phyloP scores from a whole-genome alignment of 2,797 vertebrate species.

The Oryzias dopingdopingensis region DNA sequence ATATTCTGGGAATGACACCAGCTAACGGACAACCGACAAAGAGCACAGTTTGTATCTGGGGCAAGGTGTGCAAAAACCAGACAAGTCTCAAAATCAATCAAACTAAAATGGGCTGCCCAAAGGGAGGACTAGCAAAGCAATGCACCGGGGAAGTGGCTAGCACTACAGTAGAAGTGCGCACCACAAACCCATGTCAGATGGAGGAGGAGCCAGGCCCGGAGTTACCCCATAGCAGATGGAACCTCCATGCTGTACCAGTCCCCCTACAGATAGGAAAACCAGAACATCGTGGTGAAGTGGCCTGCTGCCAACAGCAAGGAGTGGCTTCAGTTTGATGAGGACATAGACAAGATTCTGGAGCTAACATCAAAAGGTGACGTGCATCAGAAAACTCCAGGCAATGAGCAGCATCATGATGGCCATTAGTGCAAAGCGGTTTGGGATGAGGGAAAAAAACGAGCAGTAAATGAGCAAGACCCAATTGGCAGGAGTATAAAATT shows the following conservation, averaged over 20 bases:
- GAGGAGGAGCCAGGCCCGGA: not conserved
- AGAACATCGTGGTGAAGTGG: constrained; percentile 5
- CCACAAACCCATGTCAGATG: not conserved
- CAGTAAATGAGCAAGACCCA: no score
- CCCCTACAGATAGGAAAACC: not conserved
- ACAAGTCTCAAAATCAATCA: not conserved
- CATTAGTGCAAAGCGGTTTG: no score
- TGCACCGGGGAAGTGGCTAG: not conserved
- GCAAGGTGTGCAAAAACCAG: not conserved
- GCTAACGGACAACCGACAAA: not conserved
- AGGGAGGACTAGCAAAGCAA: not conserved
- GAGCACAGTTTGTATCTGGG: not conserved
- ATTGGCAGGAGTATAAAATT: no score
- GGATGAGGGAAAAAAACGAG: no score
- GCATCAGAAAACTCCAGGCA: no score
- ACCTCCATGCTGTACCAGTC: constrained; percentile 3
- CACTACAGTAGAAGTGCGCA: not conserved
- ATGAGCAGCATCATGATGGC: no score
- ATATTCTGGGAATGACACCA: not conserved
- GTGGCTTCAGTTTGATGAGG: not conserved
- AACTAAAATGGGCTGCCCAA: not conserved
- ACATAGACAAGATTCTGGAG: not conserved
- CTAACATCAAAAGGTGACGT: no score
- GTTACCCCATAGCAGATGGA: not conserved
- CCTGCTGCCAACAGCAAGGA: not conserved